Evolutionary conservation across 2,888 invertebrate genomes (phyloP), one percentile per base, ranked within the genome.

Genomic region (Litoditis marina): DNA sequence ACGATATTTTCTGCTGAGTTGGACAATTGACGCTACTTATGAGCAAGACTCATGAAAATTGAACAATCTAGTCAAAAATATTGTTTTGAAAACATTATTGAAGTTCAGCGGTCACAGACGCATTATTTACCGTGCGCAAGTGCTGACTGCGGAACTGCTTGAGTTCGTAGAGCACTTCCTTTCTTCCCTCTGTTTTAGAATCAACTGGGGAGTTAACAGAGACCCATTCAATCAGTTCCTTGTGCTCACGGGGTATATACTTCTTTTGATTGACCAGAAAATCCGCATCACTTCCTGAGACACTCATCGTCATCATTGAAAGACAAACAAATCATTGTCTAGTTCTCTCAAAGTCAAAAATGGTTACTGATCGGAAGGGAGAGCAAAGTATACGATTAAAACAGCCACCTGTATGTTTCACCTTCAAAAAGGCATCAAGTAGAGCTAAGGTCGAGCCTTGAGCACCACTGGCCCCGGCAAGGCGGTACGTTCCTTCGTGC

Each of bases 381-480:
- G n/a, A n/a, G n/a, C n/a, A n/a, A n/a, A n/a, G n/a, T n/a, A n/a
- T n/a, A n/a, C n/a, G n/a, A n/a, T n/a, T n/a, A n/a, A n/a, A n/a
- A n/a, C n/a, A n/a, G n/a, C n/a, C n/a, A 66, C 66, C 66, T 32
- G 47, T 47, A 56, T 66, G 66, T 31, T 42, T 28, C n/a, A 66
- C 57, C 32, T 60, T 60, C 44, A 66, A 46, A 36, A 66, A 66
- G 27, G 66, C 66, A 36, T 66, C 66, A 28, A 66, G 28, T 1
- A 60, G 31, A 31, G 59, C 56, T 1, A 63, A 32, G 8, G 53
- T 55, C 5, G 63, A 66, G 28, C 60, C 56, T 39, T 66, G 66
- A 8, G 66, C 66, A 13, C 63, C 66, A 49, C 57, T 60, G 13
- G 66, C 66, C 6, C 66, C 66, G 27, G 51, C 51, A 28, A 55